Conservation (phyloP, 2,797 vertebrate species). For the Mergus octosetaceus region DNA sequence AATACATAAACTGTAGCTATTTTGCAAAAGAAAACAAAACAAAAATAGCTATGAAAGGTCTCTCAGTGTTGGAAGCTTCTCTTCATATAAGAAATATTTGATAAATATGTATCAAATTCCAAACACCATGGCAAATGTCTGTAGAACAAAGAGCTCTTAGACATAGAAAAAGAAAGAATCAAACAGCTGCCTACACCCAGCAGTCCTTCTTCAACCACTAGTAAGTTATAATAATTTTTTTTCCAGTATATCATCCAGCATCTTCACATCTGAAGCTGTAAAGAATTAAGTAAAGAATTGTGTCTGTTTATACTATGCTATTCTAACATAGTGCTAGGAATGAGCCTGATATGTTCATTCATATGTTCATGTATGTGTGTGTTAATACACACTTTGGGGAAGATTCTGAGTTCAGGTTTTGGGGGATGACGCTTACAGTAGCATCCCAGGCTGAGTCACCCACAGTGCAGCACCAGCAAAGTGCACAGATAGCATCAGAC, state of each 20-base stretch:
- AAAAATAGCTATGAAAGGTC: not conserved
- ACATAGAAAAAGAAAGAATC: not conserved
- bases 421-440: rapidly evolving
- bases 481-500: not conserved
- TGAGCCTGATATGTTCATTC: not conserved
- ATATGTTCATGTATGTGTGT: not conserved
- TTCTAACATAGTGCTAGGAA: not conserved
- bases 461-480: not conserved
- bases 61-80: not conserved
- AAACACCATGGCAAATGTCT: not conserved
- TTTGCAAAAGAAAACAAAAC: not conserved
- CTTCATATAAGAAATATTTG: not conserved
- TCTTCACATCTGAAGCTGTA: not conserved
- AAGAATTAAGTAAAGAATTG: not conserved
- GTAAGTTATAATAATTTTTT: not conserved
- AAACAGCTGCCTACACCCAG: not conserved
- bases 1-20: not conserved
- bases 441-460: not conserved
- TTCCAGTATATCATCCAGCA: not conserved
- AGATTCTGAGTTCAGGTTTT: not conserved
- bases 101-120: not conserved
- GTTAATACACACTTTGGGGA: not conserved
- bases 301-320: not conserved
- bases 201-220: not conserved
- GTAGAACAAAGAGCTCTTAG: not conserved